A percentile compares a stretch with the other conserved stretches of the same genome.
These are phyloP conservation scores for Micronycteris hirsuta DNA, from an alignment of 2,113 vertebrate genomes.

Conservation along the genomic window DNA sequence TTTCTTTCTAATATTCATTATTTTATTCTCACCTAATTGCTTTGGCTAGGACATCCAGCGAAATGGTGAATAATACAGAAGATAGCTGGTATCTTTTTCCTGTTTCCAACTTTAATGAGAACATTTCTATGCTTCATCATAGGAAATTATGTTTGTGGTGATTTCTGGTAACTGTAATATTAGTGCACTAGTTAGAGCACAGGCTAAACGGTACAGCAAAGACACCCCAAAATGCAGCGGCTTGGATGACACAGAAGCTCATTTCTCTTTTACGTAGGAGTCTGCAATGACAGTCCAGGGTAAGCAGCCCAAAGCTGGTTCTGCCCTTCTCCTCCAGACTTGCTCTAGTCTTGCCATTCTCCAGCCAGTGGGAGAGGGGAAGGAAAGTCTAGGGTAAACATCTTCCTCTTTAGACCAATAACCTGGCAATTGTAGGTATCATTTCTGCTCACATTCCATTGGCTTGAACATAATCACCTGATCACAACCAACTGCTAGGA, in stretches of 20 bases:
- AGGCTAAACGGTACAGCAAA: background rate
- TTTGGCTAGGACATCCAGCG: background rate
- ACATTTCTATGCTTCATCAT: background rate
- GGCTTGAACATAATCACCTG: background rate
- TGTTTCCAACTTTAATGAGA: background rate
- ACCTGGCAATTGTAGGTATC: too few relatives aligned
- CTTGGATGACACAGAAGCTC: background rate
- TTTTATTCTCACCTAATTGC: background rate
- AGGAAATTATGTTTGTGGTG: background rate
- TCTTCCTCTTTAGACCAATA: background rate
- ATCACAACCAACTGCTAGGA: background rate
- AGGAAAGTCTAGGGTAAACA: background rate
- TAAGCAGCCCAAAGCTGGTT: background rate
- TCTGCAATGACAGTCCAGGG: background rate
- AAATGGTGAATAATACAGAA: background rate
- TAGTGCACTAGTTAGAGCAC: background rate
- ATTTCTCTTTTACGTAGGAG: background rate
- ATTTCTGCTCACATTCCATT: background rate
- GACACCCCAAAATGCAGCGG: background rate
- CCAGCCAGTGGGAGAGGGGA: too few relatives aligned
- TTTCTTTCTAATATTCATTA: background rate
- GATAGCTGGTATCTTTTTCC: background rate
- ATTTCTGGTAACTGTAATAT: background rate
- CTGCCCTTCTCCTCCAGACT: background rate
- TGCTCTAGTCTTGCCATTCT: background rate